Base-by-base conservation (phyloP, 1,140 invertebrate genomes). In the Drosophila rufa region DNA sequence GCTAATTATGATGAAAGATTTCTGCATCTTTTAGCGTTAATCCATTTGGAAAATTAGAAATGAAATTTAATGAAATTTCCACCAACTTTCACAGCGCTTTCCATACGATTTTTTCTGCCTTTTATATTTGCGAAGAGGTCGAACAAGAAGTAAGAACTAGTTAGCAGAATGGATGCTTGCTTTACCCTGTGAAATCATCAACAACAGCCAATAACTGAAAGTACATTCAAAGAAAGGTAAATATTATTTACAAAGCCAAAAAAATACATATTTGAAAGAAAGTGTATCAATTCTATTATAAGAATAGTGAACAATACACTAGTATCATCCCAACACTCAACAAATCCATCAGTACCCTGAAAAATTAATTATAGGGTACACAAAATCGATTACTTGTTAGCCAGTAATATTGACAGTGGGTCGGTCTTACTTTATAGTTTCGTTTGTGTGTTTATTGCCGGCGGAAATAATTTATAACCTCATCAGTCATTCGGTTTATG, bases 1-100 rank as follows among this genome's bases (percentile, higher is more conserved):
- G 84, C 84, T 89, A 89, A 89, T 89, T 89, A 89, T 89, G 85
- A 89, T 90, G 85, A 89, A 89, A 89, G 84, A 89, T 89, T 90
- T 89, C 85, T 79, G 85, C 84, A 85, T 89, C 85, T 89, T 90
- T 89, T 89, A 84, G 84, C 81, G 85, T 84, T 89, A 90, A 90
- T 89, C 84, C 84, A 89, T 90, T 89, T 89, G 84, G 84, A 89
- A 89, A 89, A 89, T 89, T 89, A 90, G 85, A 89, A 89, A 89
- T 89, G 81, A 89, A 90, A 84, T 89, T 90, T 89, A 90, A 89
- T 89, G 85, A 81, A 90, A 90, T 90, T 90, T 81, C 81, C 84
- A 78, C 53, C 69, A 89, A 83, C 80, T 87, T 87, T 64, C 30
- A 59, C 51, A 74, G 43, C 55, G 64, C 73, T 87, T 80, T 60